Conservation (phyloP, 2,113 vertebrate genomes). For the Eublepharis macularius region DNA sequence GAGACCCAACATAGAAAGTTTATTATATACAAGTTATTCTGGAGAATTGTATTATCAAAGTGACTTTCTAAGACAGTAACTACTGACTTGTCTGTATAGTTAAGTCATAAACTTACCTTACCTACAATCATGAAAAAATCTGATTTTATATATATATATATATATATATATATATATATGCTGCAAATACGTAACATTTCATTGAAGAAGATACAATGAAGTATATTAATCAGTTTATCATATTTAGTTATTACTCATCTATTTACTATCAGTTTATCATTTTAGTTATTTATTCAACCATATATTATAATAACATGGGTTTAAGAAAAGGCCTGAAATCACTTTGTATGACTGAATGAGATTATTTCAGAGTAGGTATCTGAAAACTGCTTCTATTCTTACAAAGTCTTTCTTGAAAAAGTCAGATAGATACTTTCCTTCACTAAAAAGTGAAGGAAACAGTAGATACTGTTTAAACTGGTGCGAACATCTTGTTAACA, state of each 20-base stretch:
- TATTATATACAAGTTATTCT: not conserved
- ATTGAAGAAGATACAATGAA: too few species aligned
- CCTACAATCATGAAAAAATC: not conserved
- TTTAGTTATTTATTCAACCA: too few species aligned
- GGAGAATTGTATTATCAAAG: not conserved
- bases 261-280: too few species aligned
- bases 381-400: not conserved
- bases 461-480: not conserved
- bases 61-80: constrained; percentile 1
- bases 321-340: not conserved
- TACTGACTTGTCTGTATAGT: constrained; percentile 1
- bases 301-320: too few species aligned
- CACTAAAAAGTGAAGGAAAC: constrained; percentile 32
- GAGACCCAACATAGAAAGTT: not conserved
- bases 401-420: constrained; percentile 31
- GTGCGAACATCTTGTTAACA: constrained; percentile 4
- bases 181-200: too few species aligned
- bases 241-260: too few species aligned
- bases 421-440: constrained; percentile 10
- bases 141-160: too few species aligned
- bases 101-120: not conserved
- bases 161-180: too few species aligned
- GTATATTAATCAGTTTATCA: too few species aligned
- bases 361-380: not conserved
- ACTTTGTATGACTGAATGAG: not conserved